Conservation (phyloP, 1,140 invertebrate species). For the Drosophila kanapiae region DNA sequence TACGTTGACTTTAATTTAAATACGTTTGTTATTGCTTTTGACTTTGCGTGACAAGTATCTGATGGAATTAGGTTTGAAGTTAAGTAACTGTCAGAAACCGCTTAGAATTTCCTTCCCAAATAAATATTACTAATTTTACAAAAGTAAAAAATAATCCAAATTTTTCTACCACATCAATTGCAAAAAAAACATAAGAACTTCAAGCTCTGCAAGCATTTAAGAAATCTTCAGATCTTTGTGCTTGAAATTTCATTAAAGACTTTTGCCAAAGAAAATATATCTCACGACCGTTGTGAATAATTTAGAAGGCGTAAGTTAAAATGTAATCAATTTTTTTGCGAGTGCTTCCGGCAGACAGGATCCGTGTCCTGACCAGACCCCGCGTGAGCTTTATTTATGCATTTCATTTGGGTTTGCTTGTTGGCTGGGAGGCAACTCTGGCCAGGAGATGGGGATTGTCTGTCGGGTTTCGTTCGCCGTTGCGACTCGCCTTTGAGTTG, state of each 20-base stretch:
- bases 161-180: too few relatives aligned
- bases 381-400: conserved; percentile 77
- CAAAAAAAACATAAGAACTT: too few relatives aligned
- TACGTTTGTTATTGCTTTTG: too few relatives aligned
- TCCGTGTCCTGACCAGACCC: conserved; percentile 50
- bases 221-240: too few relatives aligned
- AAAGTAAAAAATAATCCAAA: too few relatives aligned
- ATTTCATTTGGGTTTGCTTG: conserved; percentile 75
- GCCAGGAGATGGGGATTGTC: conserved; percentile 10
- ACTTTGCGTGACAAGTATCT: not conserved
- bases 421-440: conserved; percentile 18
- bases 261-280: not conserved
- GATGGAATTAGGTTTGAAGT: not conserved
- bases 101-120: too few relatives aligned
- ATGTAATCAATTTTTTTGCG: not conserved
- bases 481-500: conserved; percentile 74
- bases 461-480: conserved; percentile 33
- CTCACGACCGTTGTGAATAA: not conserved
- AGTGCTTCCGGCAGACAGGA: conserved; percentile 24
- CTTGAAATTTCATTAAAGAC: too few relatives aligned
- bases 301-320: not conserved
- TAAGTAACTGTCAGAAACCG: too few relatives aligned
- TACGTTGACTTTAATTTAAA: not conserved
- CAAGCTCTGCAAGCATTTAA: too few relatives aligned
- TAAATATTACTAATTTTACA: too few relatives aligned